Evolutionary conservation across 2,113 vertebrate species (phyloP), one percentile per base, ranked within the genome.

Genomic region (Synodontis membranacea): DNA sequence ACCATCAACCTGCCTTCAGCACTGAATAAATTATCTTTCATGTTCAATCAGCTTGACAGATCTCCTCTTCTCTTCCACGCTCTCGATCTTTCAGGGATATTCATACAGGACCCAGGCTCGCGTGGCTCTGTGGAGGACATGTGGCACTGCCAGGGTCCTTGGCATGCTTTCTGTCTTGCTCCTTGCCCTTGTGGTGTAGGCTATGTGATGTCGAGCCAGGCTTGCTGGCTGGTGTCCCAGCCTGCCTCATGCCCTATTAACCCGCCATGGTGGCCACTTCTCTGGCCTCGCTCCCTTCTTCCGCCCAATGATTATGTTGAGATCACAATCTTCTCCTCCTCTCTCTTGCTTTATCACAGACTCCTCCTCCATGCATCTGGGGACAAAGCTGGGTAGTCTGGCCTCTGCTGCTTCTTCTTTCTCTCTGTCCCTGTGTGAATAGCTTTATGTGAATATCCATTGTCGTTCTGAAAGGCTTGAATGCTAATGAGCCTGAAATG

Each of bases 181-280:
- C 80, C 17, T 72, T 80, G 75, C 7, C 82, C 78, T n/a, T 87
- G 68, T 88, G 84, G 60, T 83, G 86, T 83, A 76, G 48, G 82
- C 84, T 9, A 74, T 88, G 46, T 89, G 80, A 90, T 89, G 88
- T 91, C 39, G 14, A 37, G 82, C 88, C 89, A 88, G 86, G 54
- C 56, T n/a, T 72, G 2, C 56, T 86, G 86, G 86, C 80, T 21
- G 6, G 5, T 17, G 19, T 86, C 85, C 85, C 66, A 28, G 66
- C 28, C 25, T 60, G 39, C 39, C 42, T 60, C 68, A 46, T 80
- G 70, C 80, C 86, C 80, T 83, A 28, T 84, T 86, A 62, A 52
- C n/a, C 80, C 79, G 34, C 42, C 79, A 74, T n/a, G 39, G 50
- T 82, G 64, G n/a, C 85, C 50, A 81, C 39, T 60, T 82, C 52